These are phyloP conservation scores for Cyanoderma ruficeps DNA, from an alignment of 2,113 vertebrate species.

Conservation along the genomic window DNA sequence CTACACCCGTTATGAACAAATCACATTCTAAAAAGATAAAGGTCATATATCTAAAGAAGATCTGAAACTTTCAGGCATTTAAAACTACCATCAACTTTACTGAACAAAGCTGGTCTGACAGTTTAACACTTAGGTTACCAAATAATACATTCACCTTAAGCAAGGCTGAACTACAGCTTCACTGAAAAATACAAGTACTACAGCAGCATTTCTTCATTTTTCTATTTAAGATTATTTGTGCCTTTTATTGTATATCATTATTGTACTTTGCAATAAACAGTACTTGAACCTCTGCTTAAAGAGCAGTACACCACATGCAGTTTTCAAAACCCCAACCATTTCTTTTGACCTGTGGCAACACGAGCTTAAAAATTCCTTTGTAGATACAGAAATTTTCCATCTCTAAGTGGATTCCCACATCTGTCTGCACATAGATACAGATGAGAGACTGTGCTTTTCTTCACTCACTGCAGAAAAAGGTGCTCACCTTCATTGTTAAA, in stretches of 20 bases:
- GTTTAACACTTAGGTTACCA: neutral
- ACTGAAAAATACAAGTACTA: neutral
- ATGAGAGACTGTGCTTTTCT: neutral
- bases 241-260: neutral
- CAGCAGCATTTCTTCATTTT: neutral
- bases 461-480: neutral
- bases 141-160: neutral
- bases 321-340: neutral
- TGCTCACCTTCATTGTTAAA: conserved; percentile 96
- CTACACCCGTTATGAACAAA: neutral
- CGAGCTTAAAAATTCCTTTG: neutral
- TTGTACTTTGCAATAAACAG: neutral
- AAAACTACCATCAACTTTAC: neutral
- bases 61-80: neutral
- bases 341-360: neutral
- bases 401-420: neutral
- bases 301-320: neutral
- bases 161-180: neutral
- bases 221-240: neutral
- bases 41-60: neutral
- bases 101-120: neutral
- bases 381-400: neutral
- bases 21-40: neutral
- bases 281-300: neutral
- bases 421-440: neutral